phyloP scores from a whole-genome alignment of 2,113 vertebrate genomes.

The Tyrannus savana region DNA sequence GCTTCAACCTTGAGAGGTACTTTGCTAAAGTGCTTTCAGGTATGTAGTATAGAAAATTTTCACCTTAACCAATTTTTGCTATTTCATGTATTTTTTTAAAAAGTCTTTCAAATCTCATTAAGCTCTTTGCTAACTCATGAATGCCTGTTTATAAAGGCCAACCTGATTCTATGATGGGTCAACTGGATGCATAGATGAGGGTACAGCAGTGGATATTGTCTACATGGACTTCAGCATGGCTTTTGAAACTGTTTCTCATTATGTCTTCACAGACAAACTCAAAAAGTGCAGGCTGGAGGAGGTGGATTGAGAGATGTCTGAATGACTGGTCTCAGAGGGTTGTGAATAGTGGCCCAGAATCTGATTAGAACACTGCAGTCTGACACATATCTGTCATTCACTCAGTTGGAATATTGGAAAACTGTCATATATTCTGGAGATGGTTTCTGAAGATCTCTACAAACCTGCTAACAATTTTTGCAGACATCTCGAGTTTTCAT shows the following conservation, averaged over 20 bases:
- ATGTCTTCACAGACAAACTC: too few relatives aligned
- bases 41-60: neutral
- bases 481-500: neutral
- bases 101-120: neutral
- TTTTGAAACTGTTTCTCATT: too few relatives aligned
- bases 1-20: neutral
- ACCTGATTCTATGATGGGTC: too few relatives aligned
- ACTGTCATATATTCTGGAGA: neutral
- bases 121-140: neutral
- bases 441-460: neutral
- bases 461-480: neutral
- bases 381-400: neutral
- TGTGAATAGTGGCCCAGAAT: too few relatives aligned
- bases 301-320: too few relatives aligned
- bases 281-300: too few relatives aligned
- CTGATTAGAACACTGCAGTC: neutral
- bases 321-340: too few relatives aligned
- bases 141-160: neutral
- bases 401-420: neutral
- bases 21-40: neutral
- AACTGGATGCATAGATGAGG: neutral
- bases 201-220: neutral
- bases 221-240: too few relatives aligned
- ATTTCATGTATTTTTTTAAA: neutral
- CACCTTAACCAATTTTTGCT: neutral